phyloP scores from a whole-genome alignment of 2,113 vertebrate genomes.

The Gymnarchus niloticus region DNA sequence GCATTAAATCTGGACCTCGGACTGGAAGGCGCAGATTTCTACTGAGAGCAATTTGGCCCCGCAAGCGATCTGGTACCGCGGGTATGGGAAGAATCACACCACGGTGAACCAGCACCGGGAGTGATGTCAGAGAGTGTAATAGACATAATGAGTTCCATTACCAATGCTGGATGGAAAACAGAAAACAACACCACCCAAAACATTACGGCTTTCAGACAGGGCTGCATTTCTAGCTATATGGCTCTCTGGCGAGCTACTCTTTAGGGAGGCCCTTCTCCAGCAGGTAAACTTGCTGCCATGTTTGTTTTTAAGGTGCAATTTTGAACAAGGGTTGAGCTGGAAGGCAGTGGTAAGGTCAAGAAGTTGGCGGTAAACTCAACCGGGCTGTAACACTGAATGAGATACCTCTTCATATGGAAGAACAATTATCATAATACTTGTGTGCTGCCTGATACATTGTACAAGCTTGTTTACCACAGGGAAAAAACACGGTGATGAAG shows the following conservation, averaged over 20 bases:
- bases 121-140: not conserved
- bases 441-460: not conserved
- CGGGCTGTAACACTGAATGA: not conserved
- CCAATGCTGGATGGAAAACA: not conserved
- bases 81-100: not conserved
- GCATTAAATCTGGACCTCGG: not conserved
- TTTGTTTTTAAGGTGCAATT: not conserved
- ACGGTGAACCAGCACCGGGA: not conserved
- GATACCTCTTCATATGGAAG: not conserved
- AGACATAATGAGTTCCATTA: not conserved
- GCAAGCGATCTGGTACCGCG: not conserved
- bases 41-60: not conserved
- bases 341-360: not conserved
- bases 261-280: not conserved
- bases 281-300: not conserved
- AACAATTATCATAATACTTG: no score
- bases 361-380: not conserved
- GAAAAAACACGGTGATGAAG: not conserved
- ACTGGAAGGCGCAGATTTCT: not conserved
- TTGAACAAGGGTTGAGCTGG: not conserved
- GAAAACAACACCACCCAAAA: not conserved
- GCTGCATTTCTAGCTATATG: not conserved
- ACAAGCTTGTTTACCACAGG: not conserved
- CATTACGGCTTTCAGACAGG: not conserved
- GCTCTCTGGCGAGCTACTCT: not conserved